phyloP scores from a whole-genome alignment of 30 jellyfish, hydroid and myxozoan genomes.

The Haliclystus octoradiatus region DNA sequence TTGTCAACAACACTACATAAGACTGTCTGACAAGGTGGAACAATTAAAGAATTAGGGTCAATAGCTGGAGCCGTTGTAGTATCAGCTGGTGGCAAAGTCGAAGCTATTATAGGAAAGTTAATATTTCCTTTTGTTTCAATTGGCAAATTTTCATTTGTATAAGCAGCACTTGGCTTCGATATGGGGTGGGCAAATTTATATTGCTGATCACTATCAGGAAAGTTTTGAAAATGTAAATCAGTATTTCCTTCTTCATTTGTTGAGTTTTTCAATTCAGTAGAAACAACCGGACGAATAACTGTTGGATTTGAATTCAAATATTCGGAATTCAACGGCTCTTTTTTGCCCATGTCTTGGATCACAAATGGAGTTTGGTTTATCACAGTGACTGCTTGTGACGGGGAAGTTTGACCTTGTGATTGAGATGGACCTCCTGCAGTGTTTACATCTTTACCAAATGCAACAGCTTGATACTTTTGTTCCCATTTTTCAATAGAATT shows the following conservation, averaged over 20 bases:
- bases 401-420: background rate
- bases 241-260: slow-evolving; percentile 6
- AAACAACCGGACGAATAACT: no score
- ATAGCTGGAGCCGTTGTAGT: background rate
- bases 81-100: background rate
- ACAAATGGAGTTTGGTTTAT: background rate
- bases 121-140: background rate
- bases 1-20: background rate
- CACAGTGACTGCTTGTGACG: background rate
- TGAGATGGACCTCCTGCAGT: slow-evolving; percentile 2
- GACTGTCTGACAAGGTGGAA: background rate
- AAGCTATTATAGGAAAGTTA: background rate
- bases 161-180: background rate
- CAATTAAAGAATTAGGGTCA: no score
- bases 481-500: background rate
- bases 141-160: background rate
- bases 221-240: background rate
- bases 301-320: no score
- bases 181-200: background rate
- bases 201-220: background rate
- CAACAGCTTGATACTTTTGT: background rate
- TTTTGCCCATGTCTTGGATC: background rate
- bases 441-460: slow-evolving; percentile 6
- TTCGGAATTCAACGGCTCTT: no score
- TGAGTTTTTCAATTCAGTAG: no score